These are phyloP conservation scores for Xiphorhynchus elegans DNA, from an alignment of 2,113 vertebrate genomes.

Conservation along the genomic window DNA sequence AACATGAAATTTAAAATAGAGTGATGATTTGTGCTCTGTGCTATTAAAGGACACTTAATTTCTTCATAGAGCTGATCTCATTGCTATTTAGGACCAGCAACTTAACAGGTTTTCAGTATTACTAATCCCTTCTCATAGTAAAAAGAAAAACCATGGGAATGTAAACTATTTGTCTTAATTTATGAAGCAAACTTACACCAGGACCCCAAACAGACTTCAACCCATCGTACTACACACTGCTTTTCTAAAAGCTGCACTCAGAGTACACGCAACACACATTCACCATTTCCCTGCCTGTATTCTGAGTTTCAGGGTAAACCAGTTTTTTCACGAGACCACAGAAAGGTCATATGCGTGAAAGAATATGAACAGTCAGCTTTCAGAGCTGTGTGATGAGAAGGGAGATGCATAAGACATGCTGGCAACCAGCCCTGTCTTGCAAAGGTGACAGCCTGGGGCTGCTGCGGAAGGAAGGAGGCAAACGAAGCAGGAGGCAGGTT, in stretches of 20 bases:
- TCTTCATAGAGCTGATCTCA: neutral
- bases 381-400: neutral
- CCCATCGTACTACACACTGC: neutral
- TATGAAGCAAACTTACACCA: neutral
- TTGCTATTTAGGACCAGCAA: neutral
- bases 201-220: neutral
- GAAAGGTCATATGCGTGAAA: rapidly evolving
- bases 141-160: neutral
- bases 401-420: neutral
- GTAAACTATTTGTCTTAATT: neutral
- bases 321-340: neutral
- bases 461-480: neutral
- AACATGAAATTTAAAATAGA: neutral
- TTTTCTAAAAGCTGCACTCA: neutral
- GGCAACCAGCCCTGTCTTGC: rapidly evolving
- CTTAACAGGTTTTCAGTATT: neutral
- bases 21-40: neutral
- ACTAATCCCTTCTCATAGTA: neutral
- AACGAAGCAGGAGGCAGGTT: neutral
- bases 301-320: neutral
- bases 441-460: neutral
- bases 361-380: rapidly evolving
- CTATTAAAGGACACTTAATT: neutral
- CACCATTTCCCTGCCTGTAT: neutral
- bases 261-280: neutral